Evolutionary conservation across 2,888 invertebrate genomes (phyloP).

Genomic region (Clusia tigrina): DNA sequence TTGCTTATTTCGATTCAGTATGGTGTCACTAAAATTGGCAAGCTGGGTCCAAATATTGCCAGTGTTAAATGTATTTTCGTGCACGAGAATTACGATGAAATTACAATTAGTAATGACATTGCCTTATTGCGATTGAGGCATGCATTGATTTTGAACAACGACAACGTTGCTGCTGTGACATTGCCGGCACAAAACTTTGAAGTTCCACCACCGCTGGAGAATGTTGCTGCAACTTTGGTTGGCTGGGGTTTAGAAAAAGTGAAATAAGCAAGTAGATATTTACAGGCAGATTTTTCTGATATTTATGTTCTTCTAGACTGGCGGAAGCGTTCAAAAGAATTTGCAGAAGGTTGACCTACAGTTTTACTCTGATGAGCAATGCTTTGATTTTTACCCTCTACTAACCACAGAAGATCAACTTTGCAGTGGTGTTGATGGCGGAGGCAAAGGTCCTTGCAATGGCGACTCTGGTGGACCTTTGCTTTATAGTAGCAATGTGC

Average conservation of each 20-base stretch:
- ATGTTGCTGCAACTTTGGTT: conserved; percentile 44
- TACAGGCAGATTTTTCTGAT: neutral
- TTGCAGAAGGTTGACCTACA: conserved; percentile 62
- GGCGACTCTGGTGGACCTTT: conserved; percentile 62
- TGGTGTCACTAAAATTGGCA: conserved; percentile 43
- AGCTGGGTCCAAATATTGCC: conserved; percentile 46
- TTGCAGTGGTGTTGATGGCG: conserved; percentile 60
- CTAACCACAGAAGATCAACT: conserved; percentile 55
- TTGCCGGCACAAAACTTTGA: conserved; percentile 47
- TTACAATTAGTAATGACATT: conserved; percentile 58
- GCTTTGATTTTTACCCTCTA: conserved; percentile 48
- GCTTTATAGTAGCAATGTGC: conserved; percentile 45
- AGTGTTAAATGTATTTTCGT: conserved; percentile 49
- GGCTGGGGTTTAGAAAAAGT: conserved; percentile 61
- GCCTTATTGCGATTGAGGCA: conserved; percentile 57
- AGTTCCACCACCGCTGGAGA: conserved; percentile 43
- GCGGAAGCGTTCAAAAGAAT: conserved; percentile 48
- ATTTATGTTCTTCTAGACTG: conserved; percentile 49
- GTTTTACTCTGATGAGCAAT: conserved; percentile 60
- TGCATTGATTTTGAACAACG: conserved; percentile 48
- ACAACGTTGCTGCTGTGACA: conserved; percentile 46
- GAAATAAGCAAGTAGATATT: neutral
- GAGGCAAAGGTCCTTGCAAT: conserved; percentile 58
- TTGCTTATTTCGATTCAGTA: conserved; percentile 51
- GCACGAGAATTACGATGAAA: conserved; percentile 54